Evolutionary conservation across 2,888 invertebrate species (phyloP).

Genomic region (Labia minor): DNA sequence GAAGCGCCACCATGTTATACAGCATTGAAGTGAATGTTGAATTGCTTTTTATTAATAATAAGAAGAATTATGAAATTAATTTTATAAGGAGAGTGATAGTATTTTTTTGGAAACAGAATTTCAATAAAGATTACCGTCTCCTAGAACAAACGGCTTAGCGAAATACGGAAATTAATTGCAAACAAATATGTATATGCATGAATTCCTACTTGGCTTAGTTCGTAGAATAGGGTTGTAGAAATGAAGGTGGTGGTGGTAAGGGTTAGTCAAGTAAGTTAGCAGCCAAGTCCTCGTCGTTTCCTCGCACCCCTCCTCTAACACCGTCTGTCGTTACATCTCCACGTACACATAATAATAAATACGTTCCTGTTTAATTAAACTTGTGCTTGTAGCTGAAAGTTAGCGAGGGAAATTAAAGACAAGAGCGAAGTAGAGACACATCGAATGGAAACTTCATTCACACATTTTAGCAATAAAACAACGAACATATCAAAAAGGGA

Average conservation of each 20-base stretch:
- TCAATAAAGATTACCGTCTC: background rate
- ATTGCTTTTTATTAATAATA: background rate
- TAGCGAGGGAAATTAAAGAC: background rate
- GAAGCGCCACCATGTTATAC: no score
- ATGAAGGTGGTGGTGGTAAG: background rate
- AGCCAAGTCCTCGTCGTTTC: background rate
- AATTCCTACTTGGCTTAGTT: background rate
- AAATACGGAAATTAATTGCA: background rate
- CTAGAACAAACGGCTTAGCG: background rate
- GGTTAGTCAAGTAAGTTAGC: background rate
- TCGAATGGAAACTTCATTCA: no score
- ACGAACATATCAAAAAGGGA: no score
- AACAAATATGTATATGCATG: background rate
- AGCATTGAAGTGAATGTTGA: no score
- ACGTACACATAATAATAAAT: no score
- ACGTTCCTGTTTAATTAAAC: background rate
- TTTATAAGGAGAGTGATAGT: background rate
- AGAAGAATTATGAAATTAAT: background rate
- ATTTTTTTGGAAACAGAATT: background rate
- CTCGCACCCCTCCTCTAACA: background rate
- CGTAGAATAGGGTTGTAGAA: no score
- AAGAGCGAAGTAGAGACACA: no score
- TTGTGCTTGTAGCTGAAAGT: background rate
- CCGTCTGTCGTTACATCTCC: background rate
- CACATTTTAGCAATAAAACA: no score